Evolutionary conservation across 2,888 invertebrate genomes (phyloP).

Genomic region (Tachystola acroxantha): DNA sequence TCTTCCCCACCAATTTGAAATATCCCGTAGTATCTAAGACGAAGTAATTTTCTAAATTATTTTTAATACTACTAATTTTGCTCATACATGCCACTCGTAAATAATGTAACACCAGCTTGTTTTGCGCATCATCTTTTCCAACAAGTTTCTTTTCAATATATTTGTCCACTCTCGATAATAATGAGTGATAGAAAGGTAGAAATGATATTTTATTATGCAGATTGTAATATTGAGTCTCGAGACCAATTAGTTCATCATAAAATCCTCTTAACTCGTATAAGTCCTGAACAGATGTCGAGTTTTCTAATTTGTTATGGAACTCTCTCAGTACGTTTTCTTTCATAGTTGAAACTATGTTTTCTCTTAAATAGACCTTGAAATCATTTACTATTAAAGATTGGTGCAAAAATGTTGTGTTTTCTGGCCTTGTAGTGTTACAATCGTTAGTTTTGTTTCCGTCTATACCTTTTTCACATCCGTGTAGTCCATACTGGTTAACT

Average conservation of each 20-base stretch:
- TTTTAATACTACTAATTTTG: neutral
- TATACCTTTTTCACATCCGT: too few species aligned
- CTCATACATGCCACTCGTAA: neutral
- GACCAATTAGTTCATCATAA: neutral
- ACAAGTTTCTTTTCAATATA: neutral
- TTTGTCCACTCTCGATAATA: neutral
- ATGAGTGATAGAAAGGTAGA: neutral
- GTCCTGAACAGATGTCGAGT: neutral
- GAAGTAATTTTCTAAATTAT: neutral
- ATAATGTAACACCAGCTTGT: neutral
- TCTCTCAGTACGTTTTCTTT: too few species aligned
- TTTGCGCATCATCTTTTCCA: neutral
- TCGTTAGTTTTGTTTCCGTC: too few species aligned
- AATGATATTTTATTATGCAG: neutral
- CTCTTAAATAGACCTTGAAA: too few species aligned
- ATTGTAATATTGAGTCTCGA: neutral
- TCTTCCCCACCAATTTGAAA: neutral
- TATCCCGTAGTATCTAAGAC: neutral
- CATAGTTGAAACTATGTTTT: too few species aligned
- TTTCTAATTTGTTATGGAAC: too few species aligned
- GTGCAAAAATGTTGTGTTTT: too few species aligned
- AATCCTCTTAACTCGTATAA: neutral
- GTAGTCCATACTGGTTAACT: too few species aligned
- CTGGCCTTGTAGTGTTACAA: too few species aligned
- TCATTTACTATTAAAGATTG: too few species aligned